Percentiles rank a stretch among this genome's conserved stretches.
Evolutionary conservation across 2,113 vertebrate species (phyloP).

Genomic region (Anarrhichthys ocellatus): DNA sequence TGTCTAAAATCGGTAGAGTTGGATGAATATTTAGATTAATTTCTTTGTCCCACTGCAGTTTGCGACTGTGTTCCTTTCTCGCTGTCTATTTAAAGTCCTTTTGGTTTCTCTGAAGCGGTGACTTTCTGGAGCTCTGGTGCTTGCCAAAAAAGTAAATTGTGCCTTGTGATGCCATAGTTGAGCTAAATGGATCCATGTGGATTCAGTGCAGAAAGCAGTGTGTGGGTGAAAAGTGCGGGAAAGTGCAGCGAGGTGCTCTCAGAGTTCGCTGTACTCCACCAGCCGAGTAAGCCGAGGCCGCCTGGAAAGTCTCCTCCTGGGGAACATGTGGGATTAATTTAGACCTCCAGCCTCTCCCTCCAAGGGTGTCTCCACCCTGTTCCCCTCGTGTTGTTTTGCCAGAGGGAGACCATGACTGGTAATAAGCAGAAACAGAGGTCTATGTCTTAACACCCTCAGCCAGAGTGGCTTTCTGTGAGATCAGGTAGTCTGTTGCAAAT

Average conservation of each 20-base stretch:
- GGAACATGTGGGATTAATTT: slow-evolving; percentile 86
- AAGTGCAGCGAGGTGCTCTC: slow-evolving; percentile 64
- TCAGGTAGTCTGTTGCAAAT: slow-evolving; percentile 14
- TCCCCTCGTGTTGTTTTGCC: slow-evolving; percentile 70
- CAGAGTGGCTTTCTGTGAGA: slow-evolving; percentile 38
- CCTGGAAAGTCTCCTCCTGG: slow-evolving; percentile 64
- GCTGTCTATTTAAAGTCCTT: slow-evolving; percentile 48
- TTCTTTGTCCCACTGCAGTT: slow-evolving; percentile 24
- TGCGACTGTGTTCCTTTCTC: slow-evolving; percentile 21
- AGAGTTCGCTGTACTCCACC: slow-evolving; percentile 37
- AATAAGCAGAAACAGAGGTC: slow-evolving; percentile 74
- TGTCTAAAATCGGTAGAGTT: slow-evolving; percentile 22
- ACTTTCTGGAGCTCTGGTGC: slow-evolving; percentile 45
- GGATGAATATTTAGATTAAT: slow-evolving; percentile 4
- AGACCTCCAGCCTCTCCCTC: slow-evolving; percentile 77
- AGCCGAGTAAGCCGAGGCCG: slow-evolving; percentile 24
- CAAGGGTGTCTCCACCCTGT: slow-evolving; percentile 77
- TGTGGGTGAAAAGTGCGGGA: slow-evolving; percentile 78
- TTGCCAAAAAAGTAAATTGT: slow-evolving; percentile 65
- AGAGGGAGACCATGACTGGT: slow-evolving; percentile 64
- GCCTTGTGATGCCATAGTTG: slow-evolving; percentile 64
- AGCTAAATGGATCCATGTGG: slow-evolving; percentile 79
- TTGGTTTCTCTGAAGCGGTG: slow-evolving; percentile 46
- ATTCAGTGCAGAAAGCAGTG: slow-evolving; percentile 53
- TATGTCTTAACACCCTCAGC: slow-evolving; percentile 31